phyloP scores from a whole-genome alignment of 2,888 invertebrate species.

The Cataglyphis cursor region DNA sequence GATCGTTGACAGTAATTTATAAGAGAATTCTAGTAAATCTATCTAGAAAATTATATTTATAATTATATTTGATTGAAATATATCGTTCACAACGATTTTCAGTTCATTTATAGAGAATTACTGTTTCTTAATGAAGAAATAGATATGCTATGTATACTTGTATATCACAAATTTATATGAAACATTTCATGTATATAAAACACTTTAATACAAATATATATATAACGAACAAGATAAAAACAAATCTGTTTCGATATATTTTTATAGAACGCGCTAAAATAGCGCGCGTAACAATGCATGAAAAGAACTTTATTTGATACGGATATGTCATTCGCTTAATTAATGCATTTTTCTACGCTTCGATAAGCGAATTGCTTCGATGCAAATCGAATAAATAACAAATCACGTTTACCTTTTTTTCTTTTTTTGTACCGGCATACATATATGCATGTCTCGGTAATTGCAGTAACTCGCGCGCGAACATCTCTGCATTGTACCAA shows the following conservation, averaged over 20 bases:
- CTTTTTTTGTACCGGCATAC: neutral
- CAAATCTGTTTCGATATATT: slow-evolving; percentile 13
- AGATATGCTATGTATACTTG: neutral
- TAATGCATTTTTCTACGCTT: slow-evolving; percentile 30
- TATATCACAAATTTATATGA: neutral
- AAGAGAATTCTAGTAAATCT: neutral
- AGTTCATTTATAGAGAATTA: neutral
- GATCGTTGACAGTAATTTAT: slow-evolving; percentile 18
- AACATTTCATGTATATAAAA: neutral
- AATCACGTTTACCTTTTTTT: neutral
- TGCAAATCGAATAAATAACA: neutral
- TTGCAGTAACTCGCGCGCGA: slow-evolving; percentile 7
- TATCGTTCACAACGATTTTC: neutral
- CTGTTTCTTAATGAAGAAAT: neutral
- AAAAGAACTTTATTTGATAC: slow-evolving; percentile 33
- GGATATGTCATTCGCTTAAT: slow-evolving; percentile 15
- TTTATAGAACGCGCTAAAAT: neutral
- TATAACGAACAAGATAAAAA: neutral
- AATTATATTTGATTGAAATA: neutral
- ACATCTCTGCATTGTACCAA: neutral
- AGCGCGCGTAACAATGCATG: neutral
- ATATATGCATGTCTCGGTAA: neutral
- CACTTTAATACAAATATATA: neutral
- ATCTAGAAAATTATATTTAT: no score
- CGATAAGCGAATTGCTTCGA: slow-evolving; percentile 14